phyloP scores from a whole-genome alignment of 2,797 vertebrate species.

The Valencia hispanica region DNA sequence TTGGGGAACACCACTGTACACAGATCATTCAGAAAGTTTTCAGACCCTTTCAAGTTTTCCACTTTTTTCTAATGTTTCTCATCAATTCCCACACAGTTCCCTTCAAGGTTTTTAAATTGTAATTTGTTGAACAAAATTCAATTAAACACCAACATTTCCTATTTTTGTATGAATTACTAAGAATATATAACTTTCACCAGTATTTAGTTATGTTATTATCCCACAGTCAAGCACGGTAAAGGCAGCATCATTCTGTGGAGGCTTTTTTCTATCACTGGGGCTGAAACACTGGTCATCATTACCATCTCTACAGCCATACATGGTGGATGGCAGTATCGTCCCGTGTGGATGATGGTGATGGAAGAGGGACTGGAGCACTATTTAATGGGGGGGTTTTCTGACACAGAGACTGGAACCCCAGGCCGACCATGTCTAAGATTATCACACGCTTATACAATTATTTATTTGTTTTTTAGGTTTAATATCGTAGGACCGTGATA shows the following conservation, averaged over 20 bases:
- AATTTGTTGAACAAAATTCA: background rate
- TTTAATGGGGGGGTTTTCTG: too few species aligned
- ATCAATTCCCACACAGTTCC: conserved; percentile 3
- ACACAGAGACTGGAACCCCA: background rate
- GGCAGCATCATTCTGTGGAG: background rate
- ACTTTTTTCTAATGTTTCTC: background rate
- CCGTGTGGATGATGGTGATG: background rate
- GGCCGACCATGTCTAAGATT: background rate
- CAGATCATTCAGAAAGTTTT: background rate
- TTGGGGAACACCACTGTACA: background rate
- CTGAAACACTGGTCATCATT: background rate
- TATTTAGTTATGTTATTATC: background rate
- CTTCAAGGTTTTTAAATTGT: background rate
- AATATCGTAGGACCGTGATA: background rate
- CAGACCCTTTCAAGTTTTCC: conserved; percentile 2
- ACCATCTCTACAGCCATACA: background rate
- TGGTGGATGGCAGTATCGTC: background rate
- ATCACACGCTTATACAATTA: too few species aligned
- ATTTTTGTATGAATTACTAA: background rate
- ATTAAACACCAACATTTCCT: background rate
- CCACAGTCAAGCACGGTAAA: background rate
- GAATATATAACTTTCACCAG: background rate
- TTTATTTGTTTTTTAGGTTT: background rate
- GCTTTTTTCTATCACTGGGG: background rate
- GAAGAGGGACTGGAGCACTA: too few species aligned